Evolutionary conservation across 2,113 vertebrate genomes (phyloP).

Genomic region (Numenius arquata): DNA sequence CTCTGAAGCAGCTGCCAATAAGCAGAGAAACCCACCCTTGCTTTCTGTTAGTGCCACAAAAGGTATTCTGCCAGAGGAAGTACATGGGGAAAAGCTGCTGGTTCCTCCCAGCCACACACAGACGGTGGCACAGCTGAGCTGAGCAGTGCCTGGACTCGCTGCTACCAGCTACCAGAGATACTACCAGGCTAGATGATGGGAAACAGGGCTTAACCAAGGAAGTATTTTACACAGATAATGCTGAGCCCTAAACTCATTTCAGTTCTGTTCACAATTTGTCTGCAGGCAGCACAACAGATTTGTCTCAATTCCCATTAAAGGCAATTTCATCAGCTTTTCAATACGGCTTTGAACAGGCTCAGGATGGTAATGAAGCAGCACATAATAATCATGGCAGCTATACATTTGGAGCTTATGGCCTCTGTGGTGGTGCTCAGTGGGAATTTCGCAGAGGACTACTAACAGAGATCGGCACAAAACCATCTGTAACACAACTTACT

Average conservation of each 20-base stretch:
- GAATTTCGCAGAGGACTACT: not conserved
- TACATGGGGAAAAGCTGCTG: not conserved
- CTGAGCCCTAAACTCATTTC: not conserved
- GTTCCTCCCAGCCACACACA: rapidly evolving
- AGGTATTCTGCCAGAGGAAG: rapidly evolving
- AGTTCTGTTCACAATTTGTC: not conserved
- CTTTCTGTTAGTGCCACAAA: not conserved
- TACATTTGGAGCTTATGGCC: not conserved
- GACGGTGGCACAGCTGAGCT: not conserved
- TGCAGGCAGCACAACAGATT: not conserved
- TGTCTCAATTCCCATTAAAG: not conserved
- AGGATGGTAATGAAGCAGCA: not conserved
- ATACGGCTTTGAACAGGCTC: not conserved
- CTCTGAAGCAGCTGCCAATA: not conserved
- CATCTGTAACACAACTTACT: not conserved
- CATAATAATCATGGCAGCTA: not conserved
- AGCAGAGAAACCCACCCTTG: not conserved
- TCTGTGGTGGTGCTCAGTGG: not conserved
- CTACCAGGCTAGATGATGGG: not conserved
- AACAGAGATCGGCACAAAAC: not conserved
- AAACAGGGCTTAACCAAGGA: not conserved
- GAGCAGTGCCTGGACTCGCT: rapidly evolving
- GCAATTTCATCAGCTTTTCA: not conserved
- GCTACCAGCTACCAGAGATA: not conserved
- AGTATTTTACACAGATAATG: not conserved